phyloP scores from a whole-genome alignment of 2,797 vertebrate genomes.

The Oceanodroma leucorhoa region DNA sequence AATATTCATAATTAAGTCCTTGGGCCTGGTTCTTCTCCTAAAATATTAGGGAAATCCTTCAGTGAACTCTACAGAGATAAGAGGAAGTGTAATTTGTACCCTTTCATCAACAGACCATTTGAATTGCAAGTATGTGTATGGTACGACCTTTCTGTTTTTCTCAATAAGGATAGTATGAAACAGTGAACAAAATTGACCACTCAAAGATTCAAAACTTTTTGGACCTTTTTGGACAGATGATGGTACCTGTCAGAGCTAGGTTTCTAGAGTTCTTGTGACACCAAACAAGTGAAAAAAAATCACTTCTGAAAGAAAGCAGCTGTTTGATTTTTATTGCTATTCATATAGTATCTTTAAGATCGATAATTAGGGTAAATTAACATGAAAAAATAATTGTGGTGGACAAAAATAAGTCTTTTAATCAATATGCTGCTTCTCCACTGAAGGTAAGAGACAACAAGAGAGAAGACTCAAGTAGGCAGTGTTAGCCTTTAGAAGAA shows the following conservation, averaged over 20 bases:
- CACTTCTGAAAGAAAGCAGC: fast-evolving
- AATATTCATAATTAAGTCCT: neutral
- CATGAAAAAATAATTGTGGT: neutral
- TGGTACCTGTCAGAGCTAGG: neutral
- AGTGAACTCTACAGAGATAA: neutral
- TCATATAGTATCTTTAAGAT: neutral
- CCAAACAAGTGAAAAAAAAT: fast-evolving
- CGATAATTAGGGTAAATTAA: neutral
- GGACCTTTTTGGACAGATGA: neutral
- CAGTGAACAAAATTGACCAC: neutral
- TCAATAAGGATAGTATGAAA: neutral
- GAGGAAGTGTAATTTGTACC: neutral
- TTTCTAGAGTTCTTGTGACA: neutral
- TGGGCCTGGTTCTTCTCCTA: neutral
- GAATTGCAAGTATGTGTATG: neutral
- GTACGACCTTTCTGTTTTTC: neutral
- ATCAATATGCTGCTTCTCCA: neutral
- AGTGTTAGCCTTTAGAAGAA: neutral
- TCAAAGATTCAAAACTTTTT: neutral
- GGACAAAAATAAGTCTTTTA: neutral
- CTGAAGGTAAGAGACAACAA: neutral
- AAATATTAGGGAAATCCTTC: neutral
- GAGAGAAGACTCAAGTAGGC: neutral
- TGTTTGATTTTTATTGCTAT: neutral
- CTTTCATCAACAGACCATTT: neutral